Evolutionary conservation across 2,888 invertebrate species (phyloP).

Genomic region (Noctua pronuba): DNA sequence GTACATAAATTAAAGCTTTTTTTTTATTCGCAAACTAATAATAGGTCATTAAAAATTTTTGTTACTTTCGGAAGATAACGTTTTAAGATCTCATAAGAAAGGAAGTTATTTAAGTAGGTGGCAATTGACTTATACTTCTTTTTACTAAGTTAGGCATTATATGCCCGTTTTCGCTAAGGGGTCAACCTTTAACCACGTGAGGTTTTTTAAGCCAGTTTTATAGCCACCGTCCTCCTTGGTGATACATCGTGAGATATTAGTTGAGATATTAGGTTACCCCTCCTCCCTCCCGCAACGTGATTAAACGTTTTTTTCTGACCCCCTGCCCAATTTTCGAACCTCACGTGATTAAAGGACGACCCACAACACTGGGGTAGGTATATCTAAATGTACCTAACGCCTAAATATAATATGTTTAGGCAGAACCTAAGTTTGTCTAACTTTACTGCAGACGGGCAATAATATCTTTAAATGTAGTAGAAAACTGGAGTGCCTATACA

Average conservation of each 20-base stretch:
- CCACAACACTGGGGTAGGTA: background rate
- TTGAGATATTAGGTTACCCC: no score
- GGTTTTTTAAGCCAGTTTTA: background rate
- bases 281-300: no score
- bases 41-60: background rate
- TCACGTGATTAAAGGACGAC: background rate
- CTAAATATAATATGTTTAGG: background rate
- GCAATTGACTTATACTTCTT: slow-evolving; percentile 6
- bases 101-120: slow-evolving; percentile 28
- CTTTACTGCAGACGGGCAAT: background rate
- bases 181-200: background rate
- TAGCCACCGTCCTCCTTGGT: no score
- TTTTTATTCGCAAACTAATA: slow-evolving; percentile 23
- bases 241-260: no score
- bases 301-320: no score
- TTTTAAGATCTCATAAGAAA: slow-evolving; percentile 18
- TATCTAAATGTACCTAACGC: background rate
- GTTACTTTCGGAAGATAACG: slow-evolving; percentile 2
- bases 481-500: slow-evolving; percentile 12
- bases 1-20: slow-evolving; percentile 58
- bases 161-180: background rate
- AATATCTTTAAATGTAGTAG: slow-evolving; percentile 24
- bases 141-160: slow-evolving; percentile 11
- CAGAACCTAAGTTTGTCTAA: background rate
- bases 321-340: background rate